Base-by-base conservation (phyloP, 2,113 vertebrate genomes). In the Prunella fulvescens region DNA sequence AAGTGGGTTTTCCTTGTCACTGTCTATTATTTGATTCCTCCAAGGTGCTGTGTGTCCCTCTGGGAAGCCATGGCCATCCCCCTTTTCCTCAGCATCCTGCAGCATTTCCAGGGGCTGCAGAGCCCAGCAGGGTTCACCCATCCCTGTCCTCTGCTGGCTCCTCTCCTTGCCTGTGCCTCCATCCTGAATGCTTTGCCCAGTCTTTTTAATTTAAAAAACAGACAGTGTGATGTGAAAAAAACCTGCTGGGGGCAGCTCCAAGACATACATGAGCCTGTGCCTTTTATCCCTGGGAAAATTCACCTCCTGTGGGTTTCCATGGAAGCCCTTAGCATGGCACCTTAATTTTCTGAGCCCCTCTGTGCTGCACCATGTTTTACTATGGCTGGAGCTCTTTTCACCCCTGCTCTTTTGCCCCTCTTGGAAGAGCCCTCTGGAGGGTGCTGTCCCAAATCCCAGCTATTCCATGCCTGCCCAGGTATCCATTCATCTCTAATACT, bases 311-410 rank as follows among this genome's bases (percentile, higher is more conserved):
- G 20, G 28, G 12, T 54, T 70, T 35, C 74, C 78, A 0, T 31
- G 37, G 60, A 48, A 77, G 67, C 17, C 26, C 15, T 60, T 50
- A 29, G n/a, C 0, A 0, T 5, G 20, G 39, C 28, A 24, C 74
- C 48, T 11, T 12, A 1, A 64, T 85, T 88, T 82, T 72, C 33
- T 54, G 51, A 81, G 51, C 47, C 6, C 24, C 39, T 76, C 53
- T 1, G 0, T 53, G 39, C 67, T 4, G 0, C 40, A 39, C 50
- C 2, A 0, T 3, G 6, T 62, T 82, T 79, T 40, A 28, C 29
- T 40, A 7, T 7, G 1, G 0, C 60, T 1, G 1, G 56, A 86
- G 54, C n/a, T 60, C 19, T 73, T 92, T 89, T 13, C 25, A 11
- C 14, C 45, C 12, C 26, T 24, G 4, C 3, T 22, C 20, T 82